A percentile compares a stretch with the other conserved stretches of the same genome.
Evolutionary conservation across 2,888 invertebrate species (phyloP).

Genomic region (Conus canariensis): DNA sequence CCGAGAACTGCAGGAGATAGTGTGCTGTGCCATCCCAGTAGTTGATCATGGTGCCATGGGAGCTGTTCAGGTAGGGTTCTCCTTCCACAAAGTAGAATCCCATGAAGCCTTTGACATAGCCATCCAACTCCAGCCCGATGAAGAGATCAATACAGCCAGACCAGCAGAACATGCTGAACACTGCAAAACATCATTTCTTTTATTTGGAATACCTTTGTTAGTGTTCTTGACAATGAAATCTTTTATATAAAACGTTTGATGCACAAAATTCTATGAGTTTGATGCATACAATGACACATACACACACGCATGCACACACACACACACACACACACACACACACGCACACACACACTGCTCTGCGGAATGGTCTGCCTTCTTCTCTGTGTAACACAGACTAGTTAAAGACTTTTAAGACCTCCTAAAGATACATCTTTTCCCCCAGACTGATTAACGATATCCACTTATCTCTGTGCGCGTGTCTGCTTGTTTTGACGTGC

Average conservation of each 20-base stretch:
- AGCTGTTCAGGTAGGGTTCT: slow-evolving; percentile 75
- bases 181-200: slow-evolving; percentile 53
- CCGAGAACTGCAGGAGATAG: slow-evolving; percentile 71
- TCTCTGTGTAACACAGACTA: too few species aligned
- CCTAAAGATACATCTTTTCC: too few species aligned
- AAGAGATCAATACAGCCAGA: slow-evolving; percentile 73
- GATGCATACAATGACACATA: slow-evolving; percentile 68
- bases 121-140: slow-evolving; percentile 75
- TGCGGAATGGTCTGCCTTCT: too few species aligned
- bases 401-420: too few species aligned
- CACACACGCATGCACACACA: too few species aligned
- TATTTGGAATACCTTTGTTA: background rate
- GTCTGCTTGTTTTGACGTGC: too few species aligned
- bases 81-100: slow-evolving; percentile 75
- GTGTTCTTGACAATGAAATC: background rate
- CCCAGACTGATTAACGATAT: too few species aligned
- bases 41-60: slow-evolving; percentile 75
- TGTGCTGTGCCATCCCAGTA: slow-evolving; percentile 77
- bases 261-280: too few species aligned
- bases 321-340: too few species aligned
- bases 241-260: too few species aligned
- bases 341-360: too few species aligned
- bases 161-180: slow-evolving; percentile 72
- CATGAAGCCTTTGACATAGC: slow-evolving; percentile 72
- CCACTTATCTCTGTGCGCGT: too few species aligned